These are phyloP conservation scores for Trichopoda pennipes DNA, from an alignment of 2,888 invertebrate genomes.

Conservation along the genomic window DNA sequence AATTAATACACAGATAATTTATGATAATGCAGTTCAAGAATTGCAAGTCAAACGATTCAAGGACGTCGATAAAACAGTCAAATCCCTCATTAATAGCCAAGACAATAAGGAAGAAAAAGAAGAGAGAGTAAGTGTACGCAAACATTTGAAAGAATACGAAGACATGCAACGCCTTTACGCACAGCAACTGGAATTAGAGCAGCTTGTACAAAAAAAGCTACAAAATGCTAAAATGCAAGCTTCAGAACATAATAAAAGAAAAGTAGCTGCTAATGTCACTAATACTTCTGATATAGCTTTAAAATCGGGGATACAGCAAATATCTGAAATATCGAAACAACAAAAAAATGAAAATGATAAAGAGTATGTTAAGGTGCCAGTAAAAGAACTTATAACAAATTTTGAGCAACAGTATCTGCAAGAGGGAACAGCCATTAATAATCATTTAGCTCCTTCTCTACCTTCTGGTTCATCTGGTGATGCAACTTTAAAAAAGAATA, in stretches of 20 bases:
- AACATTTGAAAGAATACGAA: constrained; percentile 72
- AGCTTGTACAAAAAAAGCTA: constrained; percentile 26
- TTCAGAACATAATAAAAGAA: constrained; percentile 15
- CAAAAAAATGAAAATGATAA: constrained; percentile 40
- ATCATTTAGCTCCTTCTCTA: background rate
- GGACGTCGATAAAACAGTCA: background rate
- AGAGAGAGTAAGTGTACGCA: constrained; percentile 68
- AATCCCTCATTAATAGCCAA: background rate
- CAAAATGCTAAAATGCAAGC: constrained; percentile 55
- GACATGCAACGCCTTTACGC: constrained; percentile 71
- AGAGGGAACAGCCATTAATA: constrained; percentile 12
- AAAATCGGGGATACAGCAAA: background rate
- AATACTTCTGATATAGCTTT: background rate
- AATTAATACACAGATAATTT: constrained; percentile 59
- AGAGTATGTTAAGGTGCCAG: constrained; percentile 80
- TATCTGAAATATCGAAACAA: background rate
- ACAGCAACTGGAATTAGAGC: constrained; percentile 64
- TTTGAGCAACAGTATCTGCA: constrained; percentile 83
- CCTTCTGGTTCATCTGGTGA: background rate
- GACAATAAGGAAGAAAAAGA: background rate
- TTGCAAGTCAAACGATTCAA: constrained; percentile 39
- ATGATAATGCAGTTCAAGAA: constrained; percentile 70
- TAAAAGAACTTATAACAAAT: constrained; percentile 82
- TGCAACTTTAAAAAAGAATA: background rate
- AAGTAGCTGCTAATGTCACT: background rate